These are phyloP conservation scores for Drosophila dives DNA, from an alignment of 2,888 invertebrate genomes.

Conservation along the genomic window DNA sequence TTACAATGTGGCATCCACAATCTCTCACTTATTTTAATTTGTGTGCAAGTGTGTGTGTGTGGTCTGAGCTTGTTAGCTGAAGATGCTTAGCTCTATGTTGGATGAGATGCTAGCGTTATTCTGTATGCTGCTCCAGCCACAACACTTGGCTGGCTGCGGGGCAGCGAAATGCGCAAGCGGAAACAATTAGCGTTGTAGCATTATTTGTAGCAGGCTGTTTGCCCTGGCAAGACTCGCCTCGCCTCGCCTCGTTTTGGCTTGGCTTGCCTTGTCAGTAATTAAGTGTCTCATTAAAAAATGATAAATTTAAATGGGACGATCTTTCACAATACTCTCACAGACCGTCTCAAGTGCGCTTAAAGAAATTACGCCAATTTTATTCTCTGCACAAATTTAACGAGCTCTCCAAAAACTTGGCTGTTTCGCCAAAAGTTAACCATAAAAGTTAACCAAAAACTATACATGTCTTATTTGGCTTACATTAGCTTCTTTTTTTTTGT, in stretches of 20 bases:
- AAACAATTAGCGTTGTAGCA: slow-evolving; percentile 79
- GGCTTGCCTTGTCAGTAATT: slow-evolving; percentile 65
- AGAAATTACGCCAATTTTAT: slow-evolving; percentile 27
- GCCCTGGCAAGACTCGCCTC: background rate
- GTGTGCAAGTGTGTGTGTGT: slow-evolving; percentile 19
- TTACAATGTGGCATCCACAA: slow-evolving; percentile 46
- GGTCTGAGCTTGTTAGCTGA: slow-evolving; percentile 21
- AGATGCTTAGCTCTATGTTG: slow-evolving; percentile 23
- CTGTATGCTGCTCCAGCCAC: background rate
- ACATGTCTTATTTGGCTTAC: slow-evolving; percentile 12
- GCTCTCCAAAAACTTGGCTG: slow-evolving; percentile 10
- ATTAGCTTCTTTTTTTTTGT: background rate
- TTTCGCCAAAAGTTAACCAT: slow-evolving; percentile 12
- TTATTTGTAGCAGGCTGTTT: slow-evolving; percentile 76
- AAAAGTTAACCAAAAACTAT: slow-evolving; percentile 36
- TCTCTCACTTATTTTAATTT: slow-evolving; percentile 12
- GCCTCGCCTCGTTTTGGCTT: background rate
- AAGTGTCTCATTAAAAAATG: slow-evolving; percentile 80
- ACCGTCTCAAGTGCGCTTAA: slow-evolving; percentile 55
- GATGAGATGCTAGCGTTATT: slow-evolving; percentile 13
- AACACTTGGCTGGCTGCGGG: slow-evolving; percentile 20
- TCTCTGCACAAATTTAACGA: slow-evolving; percentile 35
- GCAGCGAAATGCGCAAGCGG: slow-evolving; percentile 76
- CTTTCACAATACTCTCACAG: slow-evolving; percentile 49
- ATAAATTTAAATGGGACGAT: slow-evolving; percentile 78